Percentiles rank a stretch among this genome's conserved stretches.
phyloP scores from a whole-genome alignment of 1,140 invertebrate genomes.

The Saxidomus purpurata region DNA sequence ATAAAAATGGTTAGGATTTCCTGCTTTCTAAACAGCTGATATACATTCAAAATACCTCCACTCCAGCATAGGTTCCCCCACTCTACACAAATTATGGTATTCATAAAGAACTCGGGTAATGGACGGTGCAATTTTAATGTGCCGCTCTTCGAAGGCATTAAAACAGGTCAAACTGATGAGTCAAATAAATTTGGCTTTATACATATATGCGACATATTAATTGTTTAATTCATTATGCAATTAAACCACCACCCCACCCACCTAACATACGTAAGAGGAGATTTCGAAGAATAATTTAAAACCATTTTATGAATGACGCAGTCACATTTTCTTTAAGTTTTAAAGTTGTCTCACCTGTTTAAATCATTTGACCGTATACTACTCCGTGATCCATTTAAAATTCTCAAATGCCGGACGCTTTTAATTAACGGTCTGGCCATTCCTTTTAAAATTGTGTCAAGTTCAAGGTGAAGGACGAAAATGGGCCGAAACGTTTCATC shows the following conservation, averaged over 20 bases:
- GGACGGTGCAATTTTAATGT: too few species aligned
- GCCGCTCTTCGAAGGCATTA: too few species aligned
- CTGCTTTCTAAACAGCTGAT: too few species aligned
- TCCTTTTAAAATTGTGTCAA: conserved; percentile 5
- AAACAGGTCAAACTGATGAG: too few species aligned
- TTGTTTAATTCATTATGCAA: neutral
- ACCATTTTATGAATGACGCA: neutral
- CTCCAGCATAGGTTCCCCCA: too few species aligned
- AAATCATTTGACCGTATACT: neutral
- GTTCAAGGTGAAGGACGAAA: conserved; percentile 47
- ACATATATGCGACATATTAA: too few species aligned
- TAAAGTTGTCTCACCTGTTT: neutral
- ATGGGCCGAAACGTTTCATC: neutral
- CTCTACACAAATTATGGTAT: too few species aligned
- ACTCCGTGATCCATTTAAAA: neutral
- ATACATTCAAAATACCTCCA: too few species aligned
- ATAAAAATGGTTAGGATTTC: too few species aligned
- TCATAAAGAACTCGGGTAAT: too few species aligned
- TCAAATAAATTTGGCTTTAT: too few species aligned
- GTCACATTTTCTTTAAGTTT: neutral
- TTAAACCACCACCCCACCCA: neutral
- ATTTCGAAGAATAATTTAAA: neutral
- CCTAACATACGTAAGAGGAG: neutral
- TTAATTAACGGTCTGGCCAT: conserved; percentile 37
- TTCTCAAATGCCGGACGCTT: conserved; percentile 4